These are phyloP conservation scores for Meiosimyza platycephala DNA, from an alignment of 2,888 invertebrate species.

Conservation along the genomic window DNA sequence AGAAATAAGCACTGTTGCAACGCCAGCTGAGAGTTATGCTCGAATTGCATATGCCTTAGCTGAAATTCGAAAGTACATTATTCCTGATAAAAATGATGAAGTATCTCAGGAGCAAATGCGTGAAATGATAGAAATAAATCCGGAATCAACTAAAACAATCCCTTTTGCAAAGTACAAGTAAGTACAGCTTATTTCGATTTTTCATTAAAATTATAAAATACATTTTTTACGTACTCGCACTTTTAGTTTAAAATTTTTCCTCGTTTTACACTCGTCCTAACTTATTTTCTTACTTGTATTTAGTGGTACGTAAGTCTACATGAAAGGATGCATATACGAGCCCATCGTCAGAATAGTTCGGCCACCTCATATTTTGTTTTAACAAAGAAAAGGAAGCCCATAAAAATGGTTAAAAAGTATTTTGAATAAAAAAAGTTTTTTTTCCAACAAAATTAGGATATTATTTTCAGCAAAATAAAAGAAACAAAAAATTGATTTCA, in stretches of 20 bases:
- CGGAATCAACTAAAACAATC: conserved; percentile 43
- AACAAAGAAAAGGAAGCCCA: too few relatives aligned
- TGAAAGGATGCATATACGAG: too few relatives aligned
- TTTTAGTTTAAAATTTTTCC: conserved; percentile 29
- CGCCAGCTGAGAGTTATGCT: conserved; percentile 87
- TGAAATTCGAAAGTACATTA: conserved; percentile 75
- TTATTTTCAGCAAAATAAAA: too few relatives aligned
- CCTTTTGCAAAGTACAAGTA: conserved; percentile 38
- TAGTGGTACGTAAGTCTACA: too few relatives aligned
- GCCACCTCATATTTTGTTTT: too few relatives aligned
- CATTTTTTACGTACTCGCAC: neutral
- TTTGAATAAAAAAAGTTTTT: too few relatives aligned
- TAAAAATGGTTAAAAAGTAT: too few relatives aligned
- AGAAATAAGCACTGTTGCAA: conserved; percentile 86
- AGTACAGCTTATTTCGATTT: conserved; percentile 6
- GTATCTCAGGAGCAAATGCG: conserved; percentile 84
- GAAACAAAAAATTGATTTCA: too few relatives aligned
- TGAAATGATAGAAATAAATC: conserved; percentile 70
- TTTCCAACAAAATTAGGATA: too few relatives aligned
- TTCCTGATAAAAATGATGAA: conserved; percentile 75
- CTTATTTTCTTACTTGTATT: conserved; percentile 29
- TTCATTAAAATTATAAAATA: neutral
- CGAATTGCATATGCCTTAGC: conserved; percentile 84
- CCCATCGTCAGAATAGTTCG: too few relatives aligned
- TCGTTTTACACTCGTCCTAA: too few relatives aligned